phyloP scores from a whole-genome alignment of 2,113 vertebrate species.

The Pyxicephalus adspersus region DNA sequence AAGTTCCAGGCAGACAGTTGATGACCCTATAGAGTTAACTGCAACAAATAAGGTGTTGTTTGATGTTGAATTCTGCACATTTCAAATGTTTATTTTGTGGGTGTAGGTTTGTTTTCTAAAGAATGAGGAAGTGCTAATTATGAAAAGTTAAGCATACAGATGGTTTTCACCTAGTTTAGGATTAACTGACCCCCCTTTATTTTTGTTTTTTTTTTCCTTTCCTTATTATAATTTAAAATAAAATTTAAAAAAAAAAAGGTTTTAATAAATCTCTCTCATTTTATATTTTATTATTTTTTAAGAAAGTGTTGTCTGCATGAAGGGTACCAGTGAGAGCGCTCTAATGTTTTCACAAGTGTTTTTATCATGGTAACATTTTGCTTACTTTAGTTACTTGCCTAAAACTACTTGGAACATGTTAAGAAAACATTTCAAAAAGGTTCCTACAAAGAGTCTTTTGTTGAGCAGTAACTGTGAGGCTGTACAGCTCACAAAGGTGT shows the following conservation, averaged over 20 bases:
- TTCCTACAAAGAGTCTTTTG: constrained; percentile 97
- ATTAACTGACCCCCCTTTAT: background rate
- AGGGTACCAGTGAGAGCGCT: constrained; percentile 82
- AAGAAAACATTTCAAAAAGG: constrained; percentile 97
- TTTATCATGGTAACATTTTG: constrained; percentile 99
- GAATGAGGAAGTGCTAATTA: constrained; percentile 53
- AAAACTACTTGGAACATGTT: constrained; percentile 99
- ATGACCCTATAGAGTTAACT: constrained; percentile 7
- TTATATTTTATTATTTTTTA: constrained; percentile 47
- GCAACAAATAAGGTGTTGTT: constrained; percentile 15
- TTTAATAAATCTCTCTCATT: constrained; percentile 28
- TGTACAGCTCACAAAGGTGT: constrained; percentile 93
- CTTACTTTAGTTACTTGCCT: constrained; percentile 99
- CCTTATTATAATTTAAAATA: background rate
- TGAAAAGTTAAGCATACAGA: constrained; percentile 21
- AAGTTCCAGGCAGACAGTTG: background rate
- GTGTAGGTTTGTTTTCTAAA: constrained; percentile 43
- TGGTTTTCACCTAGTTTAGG: constrained; percentile 21
- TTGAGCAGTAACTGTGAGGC: constrained; percentile 84
- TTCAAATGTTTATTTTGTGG: constrained; percentile 48
- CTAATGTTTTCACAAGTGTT: constrained; percentile 99
- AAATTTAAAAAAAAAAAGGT: background rate
- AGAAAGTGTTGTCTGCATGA: constrained; percentile 71
- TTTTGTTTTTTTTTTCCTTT: background rate
- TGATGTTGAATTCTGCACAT: constrained; percentile 19